Percentiles rank a stretch among this genome's conserved stretches.
Conservation (phyloP, 64 coral and sea anemone genomes). For the Montipora capricornis region DNA sequence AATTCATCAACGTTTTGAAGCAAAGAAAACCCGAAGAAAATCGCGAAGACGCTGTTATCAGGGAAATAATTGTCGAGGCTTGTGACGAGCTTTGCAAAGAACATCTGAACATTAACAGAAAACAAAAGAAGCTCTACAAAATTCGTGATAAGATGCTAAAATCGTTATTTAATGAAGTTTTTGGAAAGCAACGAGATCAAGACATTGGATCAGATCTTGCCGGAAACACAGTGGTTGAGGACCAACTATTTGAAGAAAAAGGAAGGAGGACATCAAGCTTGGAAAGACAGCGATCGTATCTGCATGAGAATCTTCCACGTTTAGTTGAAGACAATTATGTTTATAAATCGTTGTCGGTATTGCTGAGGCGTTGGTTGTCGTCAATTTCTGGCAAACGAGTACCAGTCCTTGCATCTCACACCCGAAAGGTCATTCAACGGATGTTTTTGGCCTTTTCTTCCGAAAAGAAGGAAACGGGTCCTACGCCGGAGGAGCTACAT, state of each 20-base stretch:
- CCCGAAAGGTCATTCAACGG: background rate
- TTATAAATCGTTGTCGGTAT: background rate
- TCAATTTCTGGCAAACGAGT: background rate
- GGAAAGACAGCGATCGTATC: background rate
- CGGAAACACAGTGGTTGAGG: background rate
- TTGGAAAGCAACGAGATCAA: background rate
- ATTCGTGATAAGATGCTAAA: background rate
- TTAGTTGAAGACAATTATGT: background rate
- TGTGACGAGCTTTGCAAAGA: conserved; percentile 24
- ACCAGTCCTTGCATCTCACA: background rate
- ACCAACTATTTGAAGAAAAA: background rate
- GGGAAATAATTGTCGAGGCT: background rate
- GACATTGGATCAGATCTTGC: background rate
- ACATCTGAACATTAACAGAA: background rate
- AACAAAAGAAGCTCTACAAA: conserved; percentile 19
- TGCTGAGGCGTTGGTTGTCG: background rate
- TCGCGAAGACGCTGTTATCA: background rate
- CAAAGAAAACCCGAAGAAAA: background rate
- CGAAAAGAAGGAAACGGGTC: background rate
- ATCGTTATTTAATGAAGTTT: conserved; percentile 19
- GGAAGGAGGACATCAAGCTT: background rate
- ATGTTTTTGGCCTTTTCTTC: background rate
- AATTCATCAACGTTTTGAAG: conserved; percentile 26
- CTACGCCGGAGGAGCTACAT: background rate
- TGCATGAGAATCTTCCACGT: conserved; percentile 21